phyloP scores from a whole-genome alignment of 2,888 invertebrate genomes.

The Gonocerus acuteangulatus region DNA sequence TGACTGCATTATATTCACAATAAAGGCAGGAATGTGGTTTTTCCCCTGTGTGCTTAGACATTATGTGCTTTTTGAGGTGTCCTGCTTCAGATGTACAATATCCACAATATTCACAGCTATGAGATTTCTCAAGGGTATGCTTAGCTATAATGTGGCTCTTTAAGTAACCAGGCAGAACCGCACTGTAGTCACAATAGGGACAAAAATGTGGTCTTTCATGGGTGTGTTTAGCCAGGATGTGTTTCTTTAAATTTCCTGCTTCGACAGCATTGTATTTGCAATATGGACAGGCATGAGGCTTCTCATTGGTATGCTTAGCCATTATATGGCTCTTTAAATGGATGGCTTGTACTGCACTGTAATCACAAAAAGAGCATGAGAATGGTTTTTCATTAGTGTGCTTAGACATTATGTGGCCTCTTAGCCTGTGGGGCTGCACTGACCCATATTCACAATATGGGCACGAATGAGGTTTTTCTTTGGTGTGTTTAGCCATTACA shows the following conservation, averaged over 20 bases:
- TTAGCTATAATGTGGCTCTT: conserved; percentile 1
- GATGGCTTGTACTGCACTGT: background rate
- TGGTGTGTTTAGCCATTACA: conserved; percentile 8
- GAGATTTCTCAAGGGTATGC: background rate
- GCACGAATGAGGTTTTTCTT: conserved; percentile 2
- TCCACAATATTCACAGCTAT: background rate
- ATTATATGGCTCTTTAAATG: conserved; percentile 11
- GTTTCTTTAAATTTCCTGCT: background rate
- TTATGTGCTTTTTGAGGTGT: conserved; percentile 4
- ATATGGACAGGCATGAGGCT: conserved; percentile 3
- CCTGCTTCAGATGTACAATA: background rate
- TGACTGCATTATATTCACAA: conserved; percentile 1
- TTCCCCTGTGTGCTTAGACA: conserved; percentile 6
- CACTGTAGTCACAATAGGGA: background rate
- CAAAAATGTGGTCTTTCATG: conserved; percentile 1
- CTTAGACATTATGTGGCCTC: background rate
- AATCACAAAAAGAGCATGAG: background rate
- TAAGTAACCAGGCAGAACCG: background rate
- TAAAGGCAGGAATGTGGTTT: background rate
- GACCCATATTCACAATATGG: conserved; percentile 4
- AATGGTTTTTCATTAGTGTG: conserved; percentile 4
- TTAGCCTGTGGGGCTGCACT: background rate
- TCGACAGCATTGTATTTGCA: background rate
- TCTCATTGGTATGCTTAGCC: conserved; percentile 1
- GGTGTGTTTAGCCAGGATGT: conserved; percentile 7